Evolutionary conservation across 2,797 vertebrate genomes (phyloP).

Genomic region (Hypotaenidia philippensis): DNA sequence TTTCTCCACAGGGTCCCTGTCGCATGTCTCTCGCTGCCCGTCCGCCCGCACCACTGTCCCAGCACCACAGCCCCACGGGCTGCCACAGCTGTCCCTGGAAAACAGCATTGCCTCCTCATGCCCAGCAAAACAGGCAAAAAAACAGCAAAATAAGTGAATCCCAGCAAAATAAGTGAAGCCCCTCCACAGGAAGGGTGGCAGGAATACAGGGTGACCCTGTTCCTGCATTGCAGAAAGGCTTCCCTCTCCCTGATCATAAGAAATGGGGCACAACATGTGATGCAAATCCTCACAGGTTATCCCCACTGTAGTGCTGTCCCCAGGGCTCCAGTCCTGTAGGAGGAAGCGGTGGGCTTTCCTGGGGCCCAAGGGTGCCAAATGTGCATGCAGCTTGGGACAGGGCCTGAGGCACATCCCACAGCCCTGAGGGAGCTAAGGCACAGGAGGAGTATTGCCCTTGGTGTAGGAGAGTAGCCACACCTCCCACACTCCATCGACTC

Average conservation of each 20-base stretch:
- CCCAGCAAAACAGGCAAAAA: background rate
- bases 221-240: accelerated
- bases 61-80: background rate
- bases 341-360: accelerated
- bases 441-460: background rate
- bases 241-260: background rate
- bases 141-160: background rate
- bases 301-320: background rate
- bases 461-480: accelerated
- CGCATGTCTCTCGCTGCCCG: background rate
- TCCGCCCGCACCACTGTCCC: background rate
- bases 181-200: background rate
- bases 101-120: background rate
- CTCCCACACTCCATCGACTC: background rate
- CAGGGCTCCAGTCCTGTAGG: background rate
- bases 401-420: background rate
- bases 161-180: background rate
- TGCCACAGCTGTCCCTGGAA: constrained; percentile 22
- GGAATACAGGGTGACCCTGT: accelerated
- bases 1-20: background rate
- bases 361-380: accelerated
- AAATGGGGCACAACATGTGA: background rate
- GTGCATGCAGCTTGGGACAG: accelerated
- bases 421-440: accelerated
- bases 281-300: background rate